These are phyloP conservation scores for Dicyrtoma fusca DNA, from an alignment of 2,888 invertebrate species.

Conservation along the genomic window DNA sequence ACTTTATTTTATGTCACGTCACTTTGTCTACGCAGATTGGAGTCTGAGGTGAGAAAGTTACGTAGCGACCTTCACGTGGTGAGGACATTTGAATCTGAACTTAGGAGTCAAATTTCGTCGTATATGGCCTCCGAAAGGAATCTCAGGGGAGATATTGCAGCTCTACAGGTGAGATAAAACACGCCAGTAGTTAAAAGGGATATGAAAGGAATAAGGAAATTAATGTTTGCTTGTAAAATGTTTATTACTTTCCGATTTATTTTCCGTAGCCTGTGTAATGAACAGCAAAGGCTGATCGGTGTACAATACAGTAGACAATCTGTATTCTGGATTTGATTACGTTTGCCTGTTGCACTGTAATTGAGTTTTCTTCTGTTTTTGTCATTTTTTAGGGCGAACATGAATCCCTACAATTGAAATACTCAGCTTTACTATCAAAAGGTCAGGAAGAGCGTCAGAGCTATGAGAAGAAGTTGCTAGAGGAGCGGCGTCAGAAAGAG, in stretches of 20 bases:
- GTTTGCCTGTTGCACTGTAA: no score
- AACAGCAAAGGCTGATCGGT: no score
- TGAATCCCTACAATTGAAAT: slow-evolving; percentile 56
- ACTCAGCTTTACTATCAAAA: slow-evolving; percentile 56
- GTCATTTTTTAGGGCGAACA: slow-evolving; percentile 50
- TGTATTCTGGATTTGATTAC: no score
- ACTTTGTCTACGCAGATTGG: slow-evolving; percentile 39
- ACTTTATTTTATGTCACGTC: no score
- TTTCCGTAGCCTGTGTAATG: no score
- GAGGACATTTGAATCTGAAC: slow-evolving; percentile 54
- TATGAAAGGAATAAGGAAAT: no score
- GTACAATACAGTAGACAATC: no score
- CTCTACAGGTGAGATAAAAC: slow-evolving; percentile 47
- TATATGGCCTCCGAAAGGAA: slow-evolving; percentile 55
- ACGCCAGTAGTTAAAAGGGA: background rate
- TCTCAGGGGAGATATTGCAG: slow-evolving; percentile 56
- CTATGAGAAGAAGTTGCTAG: slow-evolving; percentile 55
- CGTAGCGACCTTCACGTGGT: slow-evolving; percentile 55
- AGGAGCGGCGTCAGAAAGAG: slow-evolving; percentile 55
- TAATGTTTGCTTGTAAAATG: no score
- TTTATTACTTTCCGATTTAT: no score
- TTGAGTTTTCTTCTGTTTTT: slow-evolving; percentile 4
- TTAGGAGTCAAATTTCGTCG: slow-evolving; percentile 55
- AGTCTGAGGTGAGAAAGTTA: slow-evolving; percentile 55
- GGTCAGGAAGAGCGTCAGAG: slow-evolving; percentile 56